Evolutionary conservation across 2,888 invertebrate species (phyloP).

Genomic region (Minunthozetes semirufus): DNA sequence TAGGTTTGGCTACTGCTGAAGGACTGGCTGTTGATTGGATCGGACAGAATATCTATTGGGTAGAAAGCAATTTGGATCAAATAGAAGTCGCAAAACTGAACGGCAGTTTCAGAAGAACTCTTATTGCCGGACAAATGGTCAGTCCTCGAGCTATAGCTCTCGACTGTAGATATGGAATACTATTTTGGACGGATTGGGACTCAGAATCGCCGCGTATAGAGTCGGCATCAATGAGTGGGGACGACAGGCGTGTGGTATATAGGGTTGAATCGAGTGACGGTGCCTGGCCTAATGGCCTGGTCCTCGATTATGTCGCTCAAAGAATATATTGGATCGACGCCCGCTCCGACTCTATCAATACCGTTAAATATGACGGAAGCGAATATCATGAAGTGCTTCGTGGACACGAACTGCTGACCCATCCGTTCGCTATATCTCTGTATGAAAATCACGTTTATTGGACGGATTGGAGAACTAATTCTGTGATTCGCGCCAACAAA

Average conservation of each 20-base stretch:
- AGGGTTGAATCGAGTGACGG: conserved; percentile 57
- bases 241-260: conserved; percentile 57
- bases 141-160: conserved; percentile 73
- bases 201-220: conserved; percentile 70
- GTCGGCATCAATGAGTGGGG: conserved; percentile 70
- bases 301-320: conserved; percentile 65
- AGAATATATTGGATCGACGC: conserved; percentile 81
- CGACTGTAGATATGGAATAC: conserved; percentile 65
- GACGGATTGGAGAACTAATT: conserved; percentile 87
- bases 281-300: conserved; percentile 78
- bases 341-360: conserved; percentile 79
- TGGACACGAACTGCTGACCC: conserved; percentile 67
- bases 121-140: conserved; percentile 73
- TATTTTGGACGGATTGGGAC: conserved; percentile 83
- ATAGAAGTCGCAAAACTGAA: conserved; percentile 70
- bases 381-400: conserved; percentile 64
- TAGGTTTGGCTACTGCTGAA: conserved; percentile 77
- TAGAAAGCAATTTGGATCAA: conserved; percentile 72
- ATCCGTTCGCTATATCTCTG: conserved; percentile 80
- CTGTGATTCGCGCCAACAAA: conserved; percentile 77
- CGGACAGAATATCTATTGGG: conserved; percentile 78
- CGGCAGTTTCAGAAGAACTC: conserved; percentile 67
- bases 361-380: conserved; percentile 69
- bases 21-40: conserved; percentile 85
- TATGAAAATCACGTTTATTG: conserved; percentile 83